Conservation (phyloP, 2,797 vertebrate species). For the Pseudocheirus occidentalis region DNA sequence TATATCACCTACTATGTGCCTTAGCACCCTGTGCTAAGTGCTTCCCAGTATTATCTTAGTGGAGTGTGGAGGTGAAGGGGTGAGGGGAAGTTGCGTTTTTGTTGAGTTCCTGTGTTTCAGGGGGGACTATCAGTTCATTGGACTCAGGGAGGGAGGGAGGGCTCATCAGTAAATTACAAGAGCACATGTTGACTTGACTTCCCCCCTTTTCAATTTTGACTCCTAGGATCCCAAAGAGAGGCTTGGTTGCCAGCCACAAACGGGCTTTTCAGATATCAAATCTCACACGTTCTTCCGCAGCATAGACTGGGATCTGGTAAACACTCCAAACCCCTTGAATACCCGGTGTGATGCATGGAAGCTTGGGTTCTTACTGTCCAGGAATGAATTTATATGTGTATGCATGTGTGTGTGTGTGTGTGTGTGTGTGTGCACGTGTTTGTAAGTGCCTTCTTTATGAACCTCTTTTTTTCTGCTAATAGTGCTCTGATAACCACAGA, state of each 20-base stretch:
- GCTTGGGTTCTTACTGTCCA: accelerated
- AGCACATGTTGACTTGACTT: background rate
- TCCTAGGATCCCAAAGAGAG: constrained; percentile 97
- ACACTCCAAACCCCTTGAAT: background rate
- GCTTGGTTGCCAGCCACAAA: constrained; percentile 95
- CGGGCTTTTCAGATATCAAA: constrained; percentile 97
- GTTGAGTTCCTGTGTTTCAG: background rate
- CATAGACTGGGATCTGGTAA: constrained; percentile 99
- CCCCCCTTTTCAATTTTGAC: constrained; percentile 61
- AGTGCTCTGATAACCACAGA: background rate
- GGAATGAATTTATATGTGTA: background rate
- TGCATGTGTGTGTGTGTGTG: too few relatives aligned
- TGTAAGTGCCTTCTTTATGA: background rate
- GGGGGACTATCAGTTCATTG: background rate
- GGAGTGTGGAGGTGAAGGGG: background rate
- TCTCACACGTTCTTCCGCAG: constrained; percentile 98
- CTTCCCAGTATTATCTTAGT: background rate
- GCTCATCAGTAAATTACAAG: background rate
- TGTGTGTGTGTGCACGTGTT: background rate
- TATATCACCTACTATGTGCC: background rate
- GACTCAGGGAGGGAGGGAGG: background rate
- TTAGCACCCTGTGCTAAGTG: background rate
- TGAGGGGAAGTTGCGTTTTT: background rate
- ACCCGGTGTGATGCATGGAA: background rate
- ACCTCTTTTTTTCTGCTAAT: background rate